Evolutionary conservation across 2,888 invertebrate species (phyloP).

Genomic region (Asteroscopus sphinx): DNA sequence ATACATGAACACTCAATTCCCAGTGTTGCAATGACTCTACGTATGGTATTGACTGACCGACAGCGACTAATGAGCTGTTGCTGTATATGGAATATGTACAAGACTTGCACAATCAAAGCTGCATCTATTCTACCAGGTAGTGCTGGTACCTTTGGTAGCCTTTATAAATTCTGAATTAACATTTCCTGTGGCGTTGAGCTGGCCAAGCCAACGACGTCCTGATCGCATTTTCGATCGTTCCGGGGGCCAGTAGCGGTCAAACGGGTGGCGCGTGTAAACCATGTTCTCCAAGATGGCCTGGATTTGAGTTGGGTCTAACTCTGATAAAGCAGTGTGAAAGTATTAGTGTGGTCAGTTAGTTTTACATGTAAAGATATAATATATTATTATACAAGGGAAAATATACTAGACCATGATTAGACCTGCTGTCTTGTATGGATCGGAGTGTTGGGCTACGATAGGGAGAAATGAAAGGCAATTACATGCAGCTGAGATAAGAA

Average conservation of each 20-base stretch:
- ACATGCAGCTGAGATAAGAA: no score
- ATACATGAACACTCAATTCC: conserved; percentile 9
- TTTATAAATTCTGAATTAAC: conserved; percentile 79
- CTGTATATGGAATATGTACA: conserved; percentile 46
- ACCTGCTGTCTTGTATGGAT: no score
- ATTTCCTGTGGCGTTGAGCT: conserved; percentile 76
- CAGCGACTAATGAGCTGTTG: conserved; percentile 13
- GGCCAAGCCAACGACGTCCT: conserved; percentile 78
- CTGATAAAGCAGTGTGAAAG: conserved; percentile 78
- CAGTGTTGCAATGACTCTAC: conserved; percentile 10
- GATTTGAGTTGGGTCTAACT: conserved; percentile 83
- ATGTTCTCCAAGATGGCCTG: conserved; percentile 82
- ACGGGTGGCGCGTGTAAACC: conserved; percentile 76
- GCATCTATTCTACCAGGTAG: conserved; percentile 68
- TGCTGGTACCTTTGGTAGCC: conserved; percentile 81
- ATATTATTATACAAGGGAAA: no score
- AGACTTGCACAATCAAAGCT: conserved; percentile 55
- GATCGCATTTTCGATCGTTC: conserved; percentile 65
- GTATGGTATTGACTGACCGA: conserved; percentile 24
- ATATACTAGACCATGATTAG: no score
- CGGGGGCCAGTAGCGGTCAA: conserved; percentile 83
- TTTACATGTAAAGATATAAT: no score
- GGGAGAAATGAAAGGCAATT: no score
- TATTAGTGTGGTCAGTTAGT: conserved; percentile 78
- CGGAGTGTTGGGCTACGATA: no score